Percentiles rank a stretch among this genome's conserved stretches.
These are phyloP conservation scores for Drosophila kepulauana DNA, from an alignment of 1,140 invertebrate genomes.

Conservation along the genomic window DNA sequence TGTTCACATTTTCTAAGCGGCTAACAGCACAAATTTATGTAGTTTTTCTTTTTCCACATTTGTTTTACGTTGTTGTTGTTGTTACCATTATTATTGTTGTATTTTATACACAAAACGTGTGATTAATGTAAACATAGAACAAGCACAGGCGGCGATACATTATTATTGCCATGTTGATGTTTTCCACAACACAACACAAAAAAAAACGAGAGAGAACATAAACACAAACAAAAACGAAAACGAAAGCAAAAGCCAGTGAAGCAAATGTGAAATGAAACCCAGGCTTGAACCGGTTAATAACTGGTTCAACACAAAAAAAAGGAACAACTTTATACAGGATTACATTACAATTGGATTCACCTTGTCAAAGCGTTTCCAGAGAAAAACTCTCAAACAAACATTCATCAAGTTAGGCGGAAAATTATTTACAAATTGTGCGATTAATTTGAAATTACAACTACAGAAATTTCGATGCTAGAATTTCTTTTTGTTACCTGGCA, in stretches of 20 bases:
- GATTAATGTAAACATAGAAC: constrained; percentile 43
- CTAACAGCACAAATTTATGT: constrained; percentile 36
- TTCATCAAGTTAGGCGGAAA: too few species aligned
- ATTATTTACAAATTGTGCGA: too few species aligned
- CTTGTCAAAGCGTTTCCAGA: neutral
- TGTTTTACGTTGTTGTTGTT: neutral
- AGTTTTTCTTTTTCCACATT: constrained; percentile 23
- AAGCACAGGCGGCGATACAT: constrained; percentile 19
- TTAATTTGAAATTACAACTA: too few species aligned
- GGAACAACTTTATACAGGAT: neutral
- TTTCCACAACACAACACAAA: neutral
- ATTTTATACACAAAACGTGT: constrained; percentile 54
- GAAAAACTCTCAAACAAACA: neutral
- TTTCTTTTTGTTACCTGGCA: too few species aligned
- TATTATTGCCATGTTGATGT: constrained; percentile 28
- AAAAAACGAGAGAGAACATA: too few species aligned
- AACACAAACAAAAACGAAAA: too few species aligned
- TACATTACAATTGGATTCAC: neutral
- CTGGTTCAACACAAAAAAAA: neutral
- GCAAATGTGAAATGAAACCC: neutral
- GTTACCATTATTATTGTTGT: constrained; percentile 1
- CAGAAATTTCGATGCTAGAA: too few species aligned
- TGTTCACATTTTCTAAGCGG: constrained; percentile 34
- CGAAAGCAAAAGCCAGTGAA: neutral
- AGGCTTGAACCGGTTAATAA: neutral